Conservation (phyloP, 2,888 invertebrate species). For the Caenorhabditis sinica region DNA sequence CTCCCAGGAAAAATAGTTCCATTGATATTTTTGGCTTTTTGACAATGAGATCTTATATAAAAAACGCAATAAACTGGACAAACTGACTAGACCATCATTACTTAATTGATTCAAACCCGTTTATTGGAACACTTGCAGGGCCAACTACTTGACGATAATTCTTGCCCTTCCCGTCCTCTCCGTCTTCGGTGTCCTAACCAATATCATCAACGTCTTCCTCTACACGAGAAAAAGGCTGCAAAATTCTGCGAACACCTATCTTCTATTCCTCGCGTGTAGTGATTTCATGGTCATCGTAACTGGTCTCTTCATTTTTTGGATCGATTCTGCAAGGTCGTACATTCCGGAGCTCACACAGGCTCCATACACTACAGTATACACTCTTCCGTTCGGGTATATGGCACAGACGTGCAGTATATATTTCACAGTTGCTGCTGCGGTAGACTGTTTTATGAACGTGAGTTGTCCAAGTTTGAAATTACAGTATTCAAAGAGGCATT, state of each 20-base stretch:
- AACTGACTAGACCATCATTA: too few species aligned
- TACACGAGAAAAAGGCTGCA: slow-evolving; percentile 78
- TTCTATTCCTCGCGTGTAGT: slow-evolving; percentile 81
- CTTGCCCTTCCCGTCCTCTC: slow-evolving; percentile 80
- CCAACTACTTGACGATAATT: slow-evolving; percentile 79
- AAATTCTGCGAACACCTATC: slow-evolving; percentile 82
- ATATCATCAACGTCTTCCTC: slow-evolving; percentile 82
- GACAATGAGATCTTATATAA: too few species aligned
- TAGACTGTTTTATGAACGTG: slow-evolving; percentile 83
- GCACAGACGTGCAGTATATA: slow-evolving; percentile 83
- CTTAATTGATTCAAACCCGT: too few species aligned
- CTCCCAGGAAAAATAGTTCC: too few species aligned
- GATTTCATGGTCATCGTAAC: slow-evolving; percentile 83
- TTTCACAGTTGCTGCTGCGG: slow-evolving; percentile 83
- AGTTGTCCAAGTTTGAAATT: slow-evolving; percentile 30
- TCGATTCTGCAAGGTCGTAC: slow-evolving; percentile 77
- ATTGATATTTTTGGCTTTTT: neutral
- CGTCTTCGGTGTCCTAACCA: slow-evolving; percentile 83
- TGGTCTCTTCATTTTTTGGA: slow-evolving; percentile 84
- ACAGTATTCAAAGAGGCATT: neutral
- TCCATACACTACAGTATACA: slow-evolving; percentile 82
- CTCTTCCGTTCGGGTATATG: slow-evolving; percentile 83
- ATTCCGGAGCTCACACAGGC: slow-evolving; percentile 80
- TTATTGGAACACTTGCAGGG: too few species aligned
- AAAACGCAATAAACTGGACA: too few species aligned